A percentile compares a stretch with the other conserved stretches of the same genome.
Conservation (phyloP, 2,888 invertebrate species). For the Pseudoips prasinana region DNA sequence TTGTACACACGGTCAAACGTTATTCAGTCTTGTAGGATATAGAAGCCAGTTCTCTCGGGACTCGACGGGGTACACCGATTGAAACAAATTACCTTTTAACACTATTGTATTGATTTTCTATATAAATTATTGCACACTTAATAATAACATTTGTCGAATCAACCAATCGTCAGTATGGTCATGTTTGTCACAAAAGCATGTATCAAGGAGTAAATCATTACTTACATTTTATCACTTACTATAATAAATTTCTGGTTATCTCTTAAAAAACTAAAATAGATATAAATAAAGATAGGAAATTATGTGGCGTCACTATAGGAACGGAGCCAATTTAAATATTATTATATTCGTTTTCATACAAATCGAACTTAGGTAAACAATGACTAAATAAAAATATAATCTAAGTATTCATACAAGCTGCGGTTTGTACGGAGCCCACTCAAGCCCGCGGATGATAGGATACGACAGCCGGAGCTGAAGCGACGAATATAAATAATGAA, state of each 20-base stretch:
- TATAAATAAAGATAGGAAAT: slow-evolving; percentile 73
- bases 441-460: slow-evolving; percentile 12
- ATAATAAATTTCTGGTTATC: slow-evolving; percentile 52
- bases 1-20: slow-evolving; percentile 67
- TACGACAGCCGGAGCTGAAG: slow-evolving; percentile 9
- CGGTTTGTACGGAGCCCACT: slow-evolving; percentile 37
- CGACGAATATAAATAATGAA: slow-evolving; percentile 1
- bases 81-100: slow-evolving; percentile 61
- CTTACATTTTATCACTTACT: slow-evolving; percentile 48
- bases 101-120: slow-evolving; percentile 65
- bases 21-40: slow-evolving; percentile 73
- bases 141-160: slow-evolving; percentile 56
- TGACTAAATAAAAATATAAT: slow-evolving; percentile 77
- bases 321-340: slow-evolving; percentile 70
- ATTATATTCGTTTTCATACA: slow-evolving; percentile 59
- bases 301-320: slow-evolving; percentile 70
- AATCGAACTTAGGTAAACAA: slow-evolving; percentile 71
- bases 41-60: slow-evolving; percentile 59
- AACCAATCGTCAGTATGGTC: slow-evolving; percentile 42
- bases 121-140: slow-evolving; percentile 76
- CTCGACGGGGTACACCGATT: slow-evolving; percentile 59
- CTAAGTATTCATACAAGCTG: slow-evolving; percentile 63
- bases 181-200: slow-evolving; percentile 49
- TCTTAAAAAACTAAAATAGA: slow-evolving; percentile 62
- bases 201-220: slow-evolving; percentile 40